These are phyloP conservation scores for Clivina fossor DNA, from an alignment of 2,888 invertebrate genomes.

Conservation along the genomic window DNA sequence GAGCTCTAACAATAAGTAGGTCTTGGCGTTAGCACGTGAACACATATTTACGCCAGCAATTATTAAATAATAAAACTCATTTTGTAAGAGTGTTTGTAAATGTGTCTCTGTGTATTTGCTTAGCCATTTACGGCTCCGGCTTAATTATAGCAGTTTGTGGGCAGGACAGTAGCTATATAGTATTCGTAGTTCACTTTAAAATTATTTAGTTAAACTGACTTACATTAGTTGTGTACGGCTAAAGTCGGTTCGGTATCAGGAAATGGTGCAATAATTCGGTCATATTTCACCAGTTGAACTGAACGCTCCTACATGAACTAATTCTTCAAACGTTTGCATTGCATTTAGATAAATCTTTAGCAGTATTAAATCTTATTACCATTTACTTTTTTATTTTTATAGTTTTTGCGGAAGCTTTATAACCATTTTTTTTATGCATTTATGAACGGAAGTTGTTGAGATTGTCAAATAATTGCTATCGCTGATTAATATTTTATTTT, in stretches of 20 bases:
- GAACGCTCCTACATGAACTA: neutral
- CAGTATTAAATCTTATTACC: neutral
- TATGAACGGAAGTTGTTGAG: no score
- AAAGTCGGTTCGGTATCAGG: no score
- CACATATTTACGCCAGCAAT: conserved; percentile 9
- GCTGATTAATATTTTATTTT: no score
- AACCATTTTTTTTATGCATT: no score
- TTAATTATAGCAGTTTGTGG: conserved; percentile 30
- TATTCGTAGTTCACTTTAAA: no score
- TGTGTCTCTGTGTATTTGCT: conserved; percentile 13
- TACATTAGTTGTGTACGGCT: no score
- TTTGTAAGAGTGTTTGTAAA: neutral
- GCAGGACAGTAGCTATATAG: no score
- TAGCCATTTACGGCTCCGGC: conserved; percentile 26
- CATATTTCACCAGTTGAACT: conserved; percentile 32
- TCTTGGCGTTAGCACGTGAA: conserved; percentile 12
- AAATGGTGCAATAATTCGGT: conserved; percentile 31
- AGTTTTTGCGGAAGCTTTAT: neutral
- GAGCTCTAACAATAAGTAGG: conserved; percentile 1
- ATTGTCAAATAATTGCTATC: no score
- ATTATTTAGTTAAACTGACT: no score
- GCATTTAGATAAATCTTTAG: conserved; percentile 4
- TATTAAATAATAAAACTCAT: conserved; percentile 19
- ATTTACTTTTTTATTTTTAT: conserved; percentile 3
- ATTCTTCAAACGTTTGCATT: neutral